These are phyloP conservation scores for Grallaria varia DNA, from an alignment of 2,113 vertebrate genomes.

Conservation along the genomic window DNA sequence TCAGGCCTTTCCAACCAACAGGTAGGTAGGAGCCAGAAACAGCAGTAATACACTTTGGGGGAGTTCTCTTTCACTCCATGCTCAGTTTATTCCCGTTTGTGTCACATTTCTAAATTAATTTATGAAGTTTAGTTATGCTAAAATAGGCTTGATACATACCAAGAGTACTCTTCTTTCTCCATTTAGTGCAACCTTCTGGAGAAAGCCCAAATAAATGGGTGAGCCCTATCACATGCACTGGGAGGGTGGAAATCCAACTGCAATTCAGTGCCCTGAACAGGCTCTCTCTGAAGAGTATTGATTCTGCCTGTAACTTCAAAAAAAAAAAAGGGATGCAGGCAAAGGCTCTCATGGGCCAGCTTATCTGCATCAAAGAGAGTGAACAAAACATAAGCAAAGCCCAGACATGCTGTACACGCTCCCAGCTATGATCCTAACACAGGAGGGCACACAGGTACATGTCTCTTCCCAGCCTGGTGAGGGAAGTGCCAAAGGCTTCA, in stretches of 20 bases:
- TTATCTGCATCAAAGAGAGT: background rate
- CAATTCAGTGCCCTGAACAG: background rate
- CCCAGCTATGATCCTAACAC: background rate
- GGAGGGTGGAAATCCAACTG: background rate
- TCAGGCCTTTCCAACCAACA: background rate
- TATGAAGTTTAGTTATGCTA: background rate
- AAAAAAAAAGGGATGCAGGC: background rate
- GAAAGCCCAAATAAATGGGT: background rate
- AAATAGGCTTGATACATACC: background rate
- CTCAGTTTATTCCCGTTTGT: background rate
- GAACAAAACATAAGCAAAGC: background rate
- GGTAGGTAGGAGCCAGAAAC: background rate
- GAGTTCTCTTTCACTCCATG: background rate
- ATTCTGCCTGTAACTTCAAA: background rate
- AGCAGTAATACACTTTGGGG: background rate
- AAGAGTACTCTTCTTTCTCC: background rate
- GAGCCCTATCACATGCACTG: background rate
- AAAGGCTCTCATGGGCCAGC: background rate
- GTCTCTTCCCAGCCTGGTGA: background rate
- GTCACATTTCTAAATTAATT: background rate
- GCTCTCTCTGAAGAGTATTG: background rate
- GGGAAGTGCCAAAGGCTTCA: fast-evolving
- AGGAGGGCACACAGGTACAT: background rate
- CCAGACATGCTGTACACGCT: background rate
- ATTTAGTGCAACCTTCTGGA: background rate